Evolutionary conservation across 2,797 vertebrate species (phyloP), one percentile per base, ranked within the genome.

Genomic region (Uromys caudimaculatus): DNA sequence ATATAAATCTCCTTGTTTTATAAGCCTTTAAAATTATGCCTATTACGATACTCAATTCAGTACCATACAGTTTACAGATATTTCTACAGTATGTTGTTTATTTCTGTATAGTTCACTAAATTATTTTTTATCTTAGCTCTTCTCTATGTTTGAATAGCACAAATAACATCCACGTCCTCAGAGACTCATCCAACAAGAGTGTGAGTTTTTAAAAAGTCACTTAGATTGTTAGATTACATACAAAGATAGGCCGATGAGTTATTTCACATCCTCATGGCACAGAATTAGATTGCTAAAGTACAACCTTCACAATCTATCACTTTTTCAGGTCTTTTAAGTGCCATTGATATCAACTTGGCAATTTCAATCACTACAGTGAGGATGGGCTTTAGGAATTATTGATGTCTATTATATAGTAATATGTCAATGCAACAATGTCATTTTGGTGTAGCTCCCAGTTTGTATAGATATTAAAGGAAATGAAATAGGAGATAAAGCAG

Each of bases 271-370:
- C 94, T 96, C 97, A 97, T 98, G 97, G 92, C 95, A 96, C 96
- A 95, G 97, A 97, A 98, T 98, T 98, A 98, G 97, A 98, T 98
- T 98, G 95, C 97, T 97, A 83, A 98, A 98, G 97, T 97, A 97
- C 97, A 98, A 97, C 98, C 98, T 98, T 98, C 98, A 97, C 98
- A 98, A 98, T 98, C 97, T 98, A 98, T 98, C 98, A 98, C 93
- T 98, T 98, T 97, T 98, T 96, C 96, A 98, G 97, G 97, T 98
- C 97, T 98, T 98, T 98, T 98, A 98, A 98, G 97, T 98, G 98
- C 96, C 47, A 35, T 94, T 98, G 98, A 98, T 98, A 98, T 98
- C 95, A 98, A 98, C 97, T 96, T 97, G 84, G 97, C 98, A 98
- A 98, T 98, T 98, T 98, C 98, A 98, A 98, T 98, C 98, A 98